Evolutionary conservation across 2,888 invertebrate genomes (phyloP).

Genomic region (Eupithecia pulchellata): DNA sequence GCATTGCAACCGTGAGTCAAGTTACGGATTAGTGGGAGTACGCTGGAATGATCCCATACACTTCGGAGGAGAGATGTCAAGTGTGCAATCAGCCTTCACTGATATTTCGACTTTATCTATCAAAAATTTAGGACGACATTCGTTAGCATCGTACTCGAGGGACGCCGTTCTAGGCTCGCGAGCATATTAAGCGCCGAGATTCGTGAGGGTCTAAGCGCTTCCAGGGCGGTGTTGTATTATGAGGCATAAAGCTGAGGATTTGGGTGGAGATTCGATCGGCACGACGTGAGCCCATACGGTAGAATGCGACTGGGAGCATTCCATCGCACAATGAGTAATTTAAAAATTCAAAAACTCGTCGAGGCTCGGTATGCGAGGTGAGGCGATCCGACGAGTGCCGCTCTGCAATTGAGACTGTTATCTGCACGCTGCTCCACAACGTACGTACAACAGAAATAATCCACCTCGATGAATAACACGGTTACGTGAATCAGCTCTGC

Average conservation of each 20-base stretch:
- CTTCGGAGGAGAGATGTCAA: constrained; percentile 65
- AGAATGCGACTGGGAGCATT: constrained; percentile 73
- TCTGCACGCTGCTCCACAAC: constrained; percentile 66
- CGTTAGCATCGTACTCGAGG: constrained; percentile 77
- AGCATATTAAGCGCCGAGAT: constrained; percentile 58
- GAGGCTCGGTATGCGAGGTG: constrained; percentile 75
- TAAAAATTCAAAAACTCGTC: constrained; percentile 86
- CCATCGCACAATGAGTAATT: constrained; percentile 86
- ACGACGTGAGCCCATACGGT: constrained; percentile 54
- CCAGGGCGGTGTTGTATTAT: constrained; percentile 60
- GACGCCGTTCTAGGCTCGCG: constrained; percentile 76
- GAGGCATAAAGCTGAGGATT: constrained; percentile 65
- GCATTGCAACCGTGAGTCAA: constrained; percentile 64
- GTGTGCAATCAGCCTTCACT: constrained; percentile 62
- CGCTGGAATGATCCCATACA: constrained; percentile 63
- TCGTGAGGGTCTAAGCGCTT: constrained; percentile 58
- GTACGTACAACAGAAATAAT: constrained; percentile 58
- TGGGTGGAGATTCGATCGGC: constrained; percentile 72
- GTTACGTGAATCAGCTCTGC: constrained; percentile 63
- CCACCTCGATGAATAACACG: constrained; percentile 64
- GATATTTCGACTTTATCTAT: constrained; percentile 78
- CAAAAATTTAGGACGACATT: constrained; percentile 82
- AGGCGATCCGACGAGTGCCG: constrained; percentile 76
- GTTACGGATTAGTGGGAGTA: constrained; percentile 74
- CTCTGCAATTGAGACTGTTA: constrained; percentile 82